Base-by-base conservation (phyloP, 2,797 vertebrate genomes). In the Sparus aurata region DNA sequence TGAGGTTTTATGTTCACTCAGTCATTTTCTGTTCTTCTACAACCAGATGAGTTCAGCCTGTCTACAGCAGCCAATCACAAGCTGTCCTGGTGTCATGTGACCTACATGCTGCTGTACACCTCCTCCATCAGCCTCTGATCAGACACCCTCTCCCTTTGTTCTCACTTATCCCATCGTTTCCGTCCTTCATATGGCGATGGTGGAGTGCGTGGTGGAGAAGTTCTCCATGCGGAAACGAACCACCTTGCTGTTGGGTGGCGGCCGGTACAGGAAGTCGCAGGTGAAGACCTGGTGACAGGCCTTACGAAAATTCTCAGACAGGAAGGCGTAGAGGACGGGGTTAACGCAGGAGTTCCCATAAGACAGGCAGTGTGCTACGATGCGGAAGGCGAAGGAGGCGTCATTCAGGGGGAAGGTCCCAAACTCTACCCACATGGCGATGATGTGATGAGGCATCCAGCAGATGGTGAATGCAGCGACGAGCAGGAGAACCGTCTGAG, bases 401-500 rank as follows among this genome's bases (percentile, higher is more conserved):
- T 96, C 91, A 6, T 91, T 97, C 67, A 97, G 87, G 0, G 96
- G 96, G 77, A 97, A 97, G 0, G 15, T 74, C 47, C 96, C 96
- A 0, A 97, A 97, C 85, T 95, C 96, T 74, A 94, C 96, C 96
- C 97, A 97, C 95, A 96, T 95, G 12, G 89, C 94, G 62, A 97
- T 96, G 90, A 97, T 89, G 89, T 97, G 96, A 66, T 97, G 95
- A 0, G 96, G 96, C 90, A 96, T 92, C 96, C 96, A 97, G 85
- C 96, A 97, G 62, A 97, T 70, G 73, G 89, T 68, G 88, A 97
- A 97, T 5, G 92, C 94, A 0, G 95, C 58, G 0, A 97, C 90
- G 12, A 97, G 91, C 1, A 97, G 92, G 18, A 97, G 92, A 23
- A 96, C 94, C 0, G 94, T 97, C 94, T 97, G 96, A 0, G 94